A percentile compares a stretch with the other conserved stretches of the same genome.
Evolutionary conservation across 2,113 vertebrate species (phyloP).

Genomic region (Aegotheles bennettii): DNA sequence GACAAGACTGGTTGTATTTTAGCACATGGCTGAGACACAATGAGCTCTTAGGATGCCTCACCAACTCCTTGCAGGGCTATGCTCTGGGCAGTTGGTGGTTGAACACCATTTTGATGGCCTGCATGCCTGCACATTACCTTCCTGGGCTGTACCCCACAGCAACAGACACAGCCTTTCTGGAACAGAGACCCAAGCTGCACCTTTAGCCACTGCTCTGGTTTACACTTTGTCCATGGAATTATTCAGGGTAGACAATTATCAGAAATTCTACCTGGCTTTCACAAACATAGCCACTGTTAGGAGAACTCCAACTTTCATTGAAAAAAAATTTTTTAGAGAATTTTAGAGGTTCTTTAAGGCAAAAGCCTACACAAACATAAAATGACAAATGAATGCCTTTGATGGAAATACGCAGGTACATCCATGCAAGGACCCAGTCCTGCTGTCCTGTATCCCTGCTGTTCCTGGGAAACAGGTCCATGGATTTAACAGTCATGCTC

Average conservation of each 20-base stretch:
- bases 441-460: neutral
- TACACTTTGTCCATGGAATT: neutral
- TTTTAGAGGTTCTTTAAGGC: neutral
- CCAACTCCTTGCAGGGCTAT: neutral
- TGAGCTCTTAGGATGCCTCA: neutral
- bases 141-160: no score
- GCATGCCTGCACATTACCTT: neutral
- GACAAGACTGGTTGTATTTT: neutral
- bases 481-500: neutral
- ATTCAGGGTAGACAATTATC: neutral
- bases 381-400: neutral
- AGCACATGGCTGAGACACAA: accelerated
- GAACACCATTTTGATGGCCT: neutral
- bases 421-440: neutral
- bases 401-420: neutral
- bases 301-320: neutral
- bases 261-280: neutral
- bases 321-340: neutral
- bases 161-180: accelerated
- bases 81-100: neutral
- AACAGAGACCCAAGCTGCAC: neutral
- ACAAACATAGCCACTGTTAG: neutral
- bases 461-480: neutral
- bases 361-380: neutral
- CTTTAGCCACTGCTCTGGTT: neutral